Base-by-base conservation (phyloP, 2,113 vertebrate species). In the Trochalopteron elliotii region DNA sequence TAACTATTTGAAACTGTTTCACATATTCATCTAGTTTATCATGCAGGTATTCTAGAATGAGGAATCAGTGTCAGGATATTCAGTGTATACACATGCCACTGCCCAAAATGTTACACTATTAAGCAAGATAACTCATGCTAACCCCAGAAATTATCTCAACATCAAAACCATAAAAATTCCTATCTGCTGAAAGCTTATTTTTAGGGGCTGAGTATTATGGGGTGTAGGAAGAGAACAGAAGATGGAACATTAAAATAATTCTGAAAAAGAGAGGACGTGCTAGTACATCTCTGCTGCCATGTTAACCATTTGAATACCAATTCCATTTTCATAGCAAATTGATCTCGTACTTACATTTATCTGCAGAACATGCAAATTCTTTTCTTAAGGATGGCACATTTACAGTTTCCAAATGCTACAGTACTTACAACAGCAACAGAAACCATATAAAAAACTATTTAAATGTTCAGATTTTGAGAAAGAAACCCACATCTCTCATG, bases 21-120 rank as follows among this genome's bases (percentile, higher is more conserved):
- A 99, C 87, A 55, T 99, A 99, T 47, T 98, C 97, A 50, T 99
- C 99, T 89, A 99, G 96, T 93, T 98, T 97, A 49, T 98, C 98
- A 91, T 99, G 99, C 93, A 99, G 96, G 75, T 97, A 98, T 30
- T 99, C 99, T 99, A 98, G 64, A 97, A 97, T 67, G 24, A 94
- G 31, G 94, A 97, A 91, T 83, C 31, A 49, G 20, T 87, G 74
- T 92, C 75, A 82, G 49, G 5, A 74, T 94, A 57, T 50, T 60
- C 65, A 72, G 35, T 35, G 31, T 31, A 61, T 24, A 50, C 13
- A 84, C 4, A 55, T 44, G 25, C 5, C 47, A 59, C 23, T 28
- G 12, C 33, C 33, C 53, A 72, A 84, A 39, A 60, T 31, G 44
- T 80, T 56, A 81, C 11, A 17, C 70, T 44, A 30, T 22, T 55